These are phyloP conservation scores for Neuroscelio doddi DNA, from an alignment of 2,888 invertebrate species.

Conservation along the genomic window DNA sequence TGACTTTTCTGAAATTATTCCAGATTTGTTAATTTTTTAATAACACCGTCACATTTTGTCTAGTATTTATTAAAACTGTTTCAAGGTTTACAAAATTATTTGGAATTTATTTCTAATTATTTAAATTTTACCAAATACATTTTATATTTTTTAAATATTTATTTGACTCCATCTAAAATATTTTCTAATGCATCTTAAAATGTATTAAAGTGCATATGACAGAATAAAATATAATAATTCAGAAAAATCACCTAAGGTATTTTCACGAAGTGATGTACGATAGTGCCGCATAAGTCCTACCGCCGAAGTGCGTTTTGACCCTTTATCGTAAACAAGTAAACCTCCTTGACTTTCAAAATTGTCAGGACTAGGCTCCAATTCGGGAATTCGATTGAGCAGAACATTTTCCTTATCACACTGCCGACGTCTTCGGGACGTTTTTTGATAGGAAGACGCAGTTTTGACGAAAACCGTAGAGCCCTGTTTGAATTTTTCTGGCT, in stretches of 20 bases:
- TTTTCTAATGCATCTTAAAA: too few species aligned
- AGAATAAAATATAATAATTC: too few species aligned
- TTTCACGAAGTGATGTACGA: constrained; percentile 11
- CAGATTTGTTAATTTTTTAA: too few species aligned
- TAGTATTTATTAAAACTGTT: too few species aligned
- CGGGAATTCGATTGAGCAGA: neutral
- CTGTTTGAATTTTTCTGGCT: constrained; percentile 33
- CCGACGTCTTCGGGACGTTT: constrained; percentile 13
- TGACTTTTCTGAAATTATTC: too few species aligned
- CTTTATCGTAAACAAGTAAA: neutral
- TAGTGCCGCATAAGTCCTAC: constrained; percentile 20
- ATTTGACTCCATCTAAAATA: too few species aligned
- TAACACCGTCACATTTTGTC: too few species aligned
- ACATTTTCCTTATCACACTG: constrained; percentile 13
- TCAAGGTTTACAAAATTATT: too few species aligned
- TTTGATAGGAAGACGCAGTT: constrained; percentile 4
- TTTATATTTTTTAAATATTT: too few species aligned
- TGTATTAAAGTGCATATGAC: too few species aligned
- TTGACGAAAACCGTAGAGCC: neutral
- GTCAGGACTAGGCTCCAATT: constrained; percentile 10
- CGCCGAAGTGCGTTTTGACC: neutral
- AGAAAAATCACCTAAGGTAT: constrained; percentile 12
- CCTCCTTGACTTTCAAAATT: constrained; percentile 15
- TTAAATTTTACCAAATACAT: too few species aligned
- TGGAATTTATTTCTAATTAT: too few species aligned